A percentile compares a stretch with the other conserved stretches of the same genome.
phyloP scores from a whole-genome alignment of 1,140 invertebrate species.

The Eueides isabella region DNA sequence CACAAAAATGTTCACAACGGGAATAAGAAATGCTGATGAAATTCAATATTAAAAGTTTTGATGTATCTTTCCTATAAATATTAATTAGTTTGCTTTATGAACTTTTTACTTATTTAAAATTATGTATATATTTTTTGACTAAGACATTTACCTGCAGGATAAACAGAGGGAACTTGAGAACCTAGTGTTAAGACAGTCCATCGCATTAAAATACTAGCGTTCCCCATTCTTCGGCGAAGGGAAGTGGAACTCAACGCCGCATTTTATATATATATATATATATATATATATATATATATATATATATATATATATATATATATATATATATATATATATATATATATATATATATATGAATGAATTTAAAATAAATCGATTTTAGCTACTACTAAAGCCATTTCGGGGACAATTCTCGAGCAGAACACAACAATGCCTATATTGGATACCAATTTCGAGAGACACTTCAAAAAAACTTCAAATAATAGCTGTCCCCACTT shows the following conservation, averaged over 20 bases:
- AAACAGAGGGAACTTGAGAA: too few species aligned
- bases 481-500: background rate
- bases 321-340: too few species aligned
- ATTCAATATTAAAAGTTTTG: slow-evolving; percentile 8
- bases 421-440: background rate
- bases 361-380: too few species aligned
- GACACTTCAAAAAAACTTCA: background rate
- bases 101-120: background rate
- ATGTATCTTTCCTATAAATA: background rate
- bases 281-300: too few species aligned
- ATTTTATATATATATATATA: too few species aligned
- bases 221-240: too few species aligned
- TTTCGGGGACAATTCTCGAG: background rate
- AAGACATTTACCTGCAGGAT: too few species aligned
- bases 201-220: too few species aligned
- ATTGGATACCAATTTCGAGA: background rate
- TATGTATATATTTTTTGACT: background rate
- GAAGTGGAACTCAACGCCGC: too few species aligned
- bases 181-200: too few species aligned
- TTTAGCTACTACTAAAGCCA: background rate
- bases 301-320: too few species aligned
- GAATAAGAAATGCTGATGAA: background rate
- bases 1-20: background rate
- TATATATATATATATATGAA: too few species aligned
- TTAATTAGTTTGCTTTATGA: background rate